A percentile compares a stretch with the other conserved stretches of the same genome.
Evolutionary conservation across 2,888 invertebrate genomes (phyloP).

Genomic region (Eupithecia insigniata): DNA sequence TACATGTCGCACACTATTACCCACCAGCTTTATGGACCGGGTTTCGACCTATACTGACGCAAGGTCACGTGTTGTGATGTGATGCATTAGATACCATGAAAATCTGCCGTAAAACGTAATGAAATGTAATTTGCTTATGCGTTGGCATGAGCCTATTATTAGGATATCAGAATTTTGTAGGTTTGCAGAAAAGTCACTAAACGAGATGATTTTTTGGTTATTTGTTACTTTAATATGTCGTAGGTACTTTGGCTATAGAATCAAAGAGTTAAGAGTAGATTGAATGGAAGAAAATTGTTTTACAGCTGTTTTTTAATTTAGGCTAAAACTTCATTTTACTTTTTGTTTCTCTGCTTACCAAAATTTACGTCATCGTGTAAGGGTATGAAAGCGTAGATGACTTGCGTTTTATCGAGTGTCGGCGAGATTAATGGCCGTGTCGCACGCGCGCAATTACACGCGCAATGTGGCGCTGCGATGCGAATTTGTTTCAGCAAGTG

Average conservation of each 20-base stretch:
- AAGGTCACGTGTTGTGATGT: neutral
- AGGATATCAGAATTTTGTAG: neutral
- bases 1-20: constrained; percentile 53
- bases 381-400: constrained; percentile 57
- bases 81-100: neutral
- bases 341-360: neutral
- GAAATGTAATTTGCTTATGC: neutral
- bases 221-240: neutral
- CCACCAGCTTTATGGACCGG: constrained; percentile 16
- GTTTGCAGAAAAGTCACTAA: neutral
- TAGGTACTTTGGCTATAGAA: neutral
- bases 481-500: constrained; percentile 54
- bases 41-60: constrained; percentile 3
- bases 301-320: too few relatives aligned
- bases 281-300: too few relatives aligned
- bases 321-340: neutral
- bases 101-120: neutral
- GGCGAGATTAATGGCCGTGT: constrained; percentile 80
- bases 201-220: neutral
- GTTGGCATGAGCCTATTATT: neutral
- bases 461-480: constrained; percentile 72
- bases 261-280: neutral
- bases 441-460: constrained; percentile 79
- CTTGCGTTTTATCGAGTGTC: constrained; percentile 82
- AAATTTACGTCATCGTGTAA: constrained; percentile 8